Evolutionary conservation across 2,113 vertebrate species (phyloP), one percentile per base, ranked within the genome.

Genomic region (Sporophila hypoxantha): DNA sequence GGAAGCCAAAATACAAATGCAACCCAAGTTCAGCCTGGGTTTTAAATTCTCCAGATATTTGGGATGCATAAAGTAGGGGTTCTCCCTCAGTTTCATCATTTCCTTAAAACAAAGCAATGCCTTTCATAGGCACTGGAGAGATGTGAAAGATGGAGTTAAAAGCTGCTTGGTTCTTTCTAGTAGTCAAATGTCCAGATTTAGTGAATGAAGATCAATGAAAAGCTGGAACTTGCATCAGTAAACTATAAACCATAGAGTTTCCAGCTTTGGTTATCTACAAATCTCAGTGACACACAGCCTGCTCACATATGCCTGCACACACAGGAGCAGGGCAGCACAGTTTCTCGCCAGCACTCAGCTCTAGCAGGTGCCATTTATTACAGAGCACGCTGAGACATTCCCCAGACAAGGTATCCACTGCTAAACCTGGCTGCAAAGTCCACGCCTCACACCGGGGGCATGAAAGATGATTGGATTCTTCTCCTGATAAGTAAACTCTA

Each of bases 401-500:
- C 80, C 83, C 41, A 87, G 47, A 6, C 50, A 13, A 66, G 50
- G 56, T 5, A 67, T 37, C 62, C 70, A 11, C 64, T 60, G 70
- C 88, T 67, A 7, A 49, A n/a, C 2, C 56, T 59, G 75, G 77
- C 91, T 94, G 83, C 94, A 95, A 95, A 94, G 93, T 93, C 85
- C 94, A 82, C 21, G 39, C 32, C 55, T 76, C 29, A 67, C 74
- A 32, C 49, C 59, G 60, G 50, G 49, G 39, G 42, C 60, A 74
- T 30, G 68, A 70, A 78, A 81, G 39, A 47, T 64, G 60, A 91
- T 73, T 86, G 90, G n/a, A 23, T 84, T 91, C 34, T 84, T 55
- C 34, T 83, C 66, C 81, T 88, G 74, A 76, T 93, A 93, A 95
- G 91, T 69, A 85, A 91, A 82, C 21, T 34, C 89, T 64, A 18